A percentile compares a stretch with the other conserved stretches of the same genome.
Conservation (phyloP, 2,888 invertebrate species). For the Theretra japonica region DNA sequence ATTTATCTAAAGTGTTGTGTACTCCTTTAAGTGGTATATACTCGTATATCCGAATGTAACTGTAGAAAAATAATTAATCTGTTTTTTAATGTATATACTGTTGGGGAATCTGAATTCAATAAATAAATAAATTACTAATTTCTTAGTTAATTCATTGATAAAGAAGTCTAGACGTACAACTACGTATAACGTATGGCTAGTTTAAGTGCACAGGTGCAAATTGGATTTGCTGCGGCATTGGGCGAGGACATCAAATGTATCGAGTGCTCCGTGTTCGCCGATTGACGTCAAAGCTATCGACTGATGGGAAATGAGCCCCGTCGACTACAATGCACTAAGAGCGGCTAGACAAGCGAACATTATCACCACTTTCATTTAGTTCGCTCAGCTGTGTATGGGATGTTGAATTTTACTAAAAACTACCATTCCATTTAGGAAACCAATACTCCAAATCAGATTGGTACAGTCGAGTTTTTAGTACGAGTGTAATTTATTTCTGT, state of each 20-base stretch:
- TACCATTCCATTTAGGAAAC: neutral
- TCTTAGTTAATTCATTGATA: no score
- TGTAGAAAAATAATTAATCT: no score
- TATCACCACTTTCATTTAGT: neutral
- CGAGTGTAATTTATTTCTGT: no score
- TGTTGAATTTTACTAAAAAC: neutral
- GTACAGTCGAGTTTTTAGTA: no score
- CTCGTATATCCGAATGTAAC: no score
- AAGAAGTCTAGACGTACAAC: neutral
- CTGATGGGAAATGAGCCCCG: neutral
- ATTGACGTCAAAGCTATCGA: neutral
- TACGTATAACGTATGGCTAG: neutral
- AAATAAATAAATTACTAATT: no score
- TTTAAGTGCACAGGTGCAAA: conserved; percentile 3
- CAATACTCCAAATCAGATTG: neutral
- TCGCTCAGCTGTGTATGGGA: neutral
- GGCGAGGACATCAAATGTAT: neutral
- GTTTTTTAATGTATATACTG: no score
- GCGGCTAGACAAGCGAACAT: neutral
- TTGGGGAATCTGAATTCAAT: no score
- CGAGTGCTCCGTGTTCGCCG: neutral
- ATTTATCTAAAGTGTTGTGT: no score
- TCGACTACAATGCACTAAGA: neutral
- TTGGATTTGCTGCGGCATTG: neutral
- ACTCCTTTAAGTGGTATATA: no score